A percentile compares a stretch with the other conserved stretches of the same genome.
Evolutionary conservation across 2,797 vertebrate species (phyloP).

Genomic region (Clarias pachynema): DNA sequence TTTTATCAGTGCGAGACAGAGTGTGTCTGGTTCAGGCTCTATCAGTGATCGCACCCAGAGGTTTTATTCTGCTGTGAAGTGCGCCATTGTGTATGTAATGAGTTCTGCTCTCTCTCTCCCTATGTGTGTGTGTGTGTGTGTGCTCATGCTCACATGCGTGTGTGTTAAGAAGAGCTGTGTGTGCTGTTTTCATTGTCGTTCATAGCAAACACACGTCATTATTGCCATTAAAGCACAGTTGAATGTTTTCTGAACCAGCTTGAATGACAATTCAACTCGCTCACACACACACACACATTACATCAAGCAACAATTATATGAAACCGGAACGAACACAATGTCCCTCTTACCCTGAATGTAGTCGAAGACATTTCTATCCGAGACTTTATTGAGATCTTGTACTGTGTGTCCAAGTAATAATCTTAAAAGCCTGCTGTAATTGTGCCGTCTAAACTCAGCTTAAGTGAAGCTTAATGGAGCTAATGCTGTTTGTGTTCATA

Average conservation of each 20-base stretch:
- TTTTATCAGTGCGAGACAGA: slow-evolving; percentile 58
- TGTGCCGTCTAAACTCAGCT: neutral
- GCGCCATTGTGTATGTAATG: slow-evolving; percentile 54
- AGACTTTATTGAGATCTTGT: neutral
- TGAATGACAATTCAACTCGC: neutral
- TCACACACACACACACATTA: neutral
- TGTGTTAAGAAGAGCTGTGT: neutral
- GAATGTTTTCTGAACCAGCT: neutral
- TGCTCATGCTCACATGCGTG: neutral
- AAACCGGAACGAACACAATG: neutral
- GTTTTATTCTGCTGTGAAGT: slow-evolving; percentile 53
- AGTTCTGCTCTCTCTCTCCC: slow-evolving; percentile 38
- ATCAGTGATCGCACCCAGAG: slow-evolving; percentile 57
- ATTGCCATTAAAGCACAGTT: neutral
- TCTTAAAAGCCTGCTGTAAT: neutral
- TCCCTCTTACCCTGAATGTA: neutral
- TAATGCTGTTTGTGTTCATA: neutral
- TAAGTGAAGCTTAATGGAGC: neutral
- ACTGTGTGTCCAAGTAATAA: neutral
- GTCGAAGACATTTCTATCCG: neutral
- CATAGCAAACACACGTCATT: neutral
- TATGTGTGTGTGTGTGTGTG: neutral
- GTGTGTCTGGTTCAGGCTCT: slow-evolving; percentile 53
- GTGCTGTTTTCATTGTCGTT: neutral
- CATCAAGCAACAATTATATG: neutral